Percentiles rank a stretch among this genome's conserved stretches.
Evolutionary conservation across 2,113 vertebrate species (phyloP).

Genomic region (Laticauda colubrina): DNA sequence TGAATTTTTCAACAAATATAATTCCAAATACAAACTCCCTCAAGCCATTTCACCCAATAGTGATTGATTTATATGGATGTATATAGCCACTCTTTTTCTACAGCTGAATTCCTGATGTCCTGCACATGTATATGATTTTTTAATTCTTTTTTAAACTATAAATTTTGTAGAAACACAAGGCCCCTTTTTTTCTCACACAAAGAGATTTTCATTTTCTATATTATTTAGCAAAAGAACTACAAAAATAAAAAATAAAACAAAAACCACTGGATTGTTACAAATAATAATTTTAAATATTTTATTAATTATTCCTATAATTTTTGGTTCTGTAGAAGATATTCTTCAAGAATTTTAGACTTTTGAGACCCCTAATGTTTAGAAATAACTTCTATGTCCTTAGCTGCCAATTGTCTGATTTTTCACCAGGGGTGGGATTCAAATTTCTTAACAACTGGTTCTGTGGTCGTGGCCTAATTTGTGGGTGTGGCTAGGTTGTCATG

Average conservation of each 20-base stretch:
- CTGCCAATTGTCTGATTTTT: background rate
- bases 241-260: background rate
- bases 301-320: background rate
- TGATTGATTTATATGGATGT: background rate
- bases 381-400: background rate
- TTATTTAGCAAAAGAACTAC: background rate
- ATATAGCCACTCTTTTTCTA: background rate
- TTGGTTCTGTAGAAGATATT: background rate
- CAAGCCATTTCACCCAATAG: background rate
- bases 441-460: too few species aligned
- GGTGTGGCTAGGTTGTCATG: too few species aligned
- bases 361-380: background rate
- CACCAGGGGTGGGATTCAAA: too few species aligned
- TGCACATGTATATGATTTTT: background rate
- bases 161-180: background rate
- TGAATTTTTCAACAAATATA: background rate
- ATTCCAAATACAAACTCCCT: background rate
- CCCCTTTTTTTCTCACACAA: background rate
- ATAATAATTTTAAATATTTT: background rate
- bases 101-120: background rate
- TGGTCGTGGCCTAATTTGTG: too few species aligned
- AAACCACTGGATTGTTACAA: background rate
- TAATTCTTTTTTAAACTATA: background rate
- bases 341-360: background rate
- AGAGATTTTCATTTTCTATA: background rate